These are phyloP conservation scores for Drosophila limbata DNA, from an alignment of 2,888 invertebrate species.

Conservation along the genomic window DNA sequence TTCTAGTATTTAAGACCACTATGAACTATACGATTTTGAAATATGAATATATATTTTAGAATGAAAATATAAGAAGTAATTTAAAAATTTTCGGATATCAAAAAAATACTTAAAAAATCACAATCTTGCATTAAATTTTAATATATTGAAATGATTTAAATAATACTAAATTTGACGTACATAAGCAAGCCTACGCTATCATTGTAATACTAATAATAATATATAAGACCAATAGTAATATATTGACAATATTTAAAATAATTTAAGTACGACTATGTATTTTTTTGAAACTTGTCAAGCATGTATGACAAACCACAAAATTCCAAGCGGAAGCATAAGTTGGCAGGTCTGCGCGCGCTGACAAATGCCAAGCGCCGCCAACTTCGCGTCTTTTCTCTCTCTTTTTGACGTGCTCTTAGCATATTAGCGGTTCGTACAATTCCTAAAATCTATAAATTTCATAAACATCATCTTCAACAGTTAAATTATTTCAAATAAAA, in stretches of 20 bases:
- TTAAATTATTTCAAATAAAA: slow-evolving; percentile 30
- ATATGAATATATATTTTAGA: not conserved
- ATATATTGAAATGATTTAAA: not conserved
- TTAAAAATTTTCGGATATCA: not conserved
- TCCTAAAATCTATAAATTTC: slow-evolving; percentile 73
- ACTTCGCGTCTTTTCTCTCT: slow-evolving; percentile 80
- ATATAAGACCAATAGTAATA: too few species aligned
- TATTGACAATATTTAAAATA: too few species aligned
- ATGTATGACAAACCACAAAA: slow-evolving; percentile 13
- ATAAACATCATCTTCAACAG: slow-evolving; percentile 65
- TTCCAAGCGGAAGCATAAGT: slow-evolving; percentile 44
- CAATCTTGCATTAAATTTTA: not conserved
- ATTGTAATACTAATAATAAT: too few species aligned
- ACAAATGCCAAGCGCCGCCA: slow-evolving; percentile 60
- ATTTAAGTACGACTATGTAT: not conserved
- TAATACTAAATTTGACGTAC: not conserved
- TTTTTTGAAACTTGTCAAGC: slow-evolving; percentile 10
- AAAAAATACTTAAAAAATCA: not conserved
- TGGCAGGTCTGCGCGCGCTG: slow-evolving; percentile 47
- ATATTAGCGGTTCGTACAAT: slow-evolving; percentile 81
- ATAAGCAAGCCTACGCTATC: slow-evolving; percentile 1
- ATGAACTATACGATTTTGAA: slow-evolving; percentile 13
- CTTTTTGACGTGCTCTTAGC: slow-evolving; percentile 84
- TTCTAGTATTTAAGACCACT: not conserved
- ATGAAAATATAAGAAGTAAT: not conserved